A percentile compares a stretch with the other conserved stretches of the same genome.
These are phyloP conservation scores for Syngnathus scovelli DNA, from an alignment of 2,113 vertebrate species.

Conservation along the genomic window DNA sequence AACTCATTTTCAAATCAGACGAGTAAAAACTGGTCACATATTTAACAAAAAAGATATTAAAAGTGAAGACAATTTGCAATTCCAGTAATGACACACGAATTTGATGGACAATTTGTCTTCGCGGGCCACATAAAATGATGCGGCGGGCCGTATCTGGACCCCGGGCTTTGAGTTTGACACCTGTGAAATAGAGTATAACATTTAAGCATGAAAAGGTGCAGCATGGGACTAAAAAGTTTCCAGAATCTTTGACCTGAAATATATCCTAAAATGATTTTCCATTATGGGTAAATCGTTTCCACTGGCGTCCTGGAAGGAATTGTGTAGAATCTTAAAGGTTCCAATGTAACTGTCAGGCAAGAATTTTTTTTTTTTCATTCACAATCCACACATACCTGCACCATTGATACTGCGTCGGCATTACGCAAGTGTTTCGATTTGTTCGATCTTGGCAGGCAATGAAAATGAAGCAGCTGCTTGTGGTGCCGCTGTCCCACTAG, in stretches of 20 bases:
- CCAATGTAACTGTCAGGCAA: background rate
- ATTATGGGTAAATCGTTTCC: background rate
- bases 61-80: too few relatives aligned
- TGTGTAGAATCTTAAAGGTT: background rate
- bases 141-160: too few relatives aligned
- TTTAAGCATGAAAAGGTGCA: slow-evolving; percentile 4
- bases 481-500: slow-evolving; percentile 33
- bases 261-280: background rate
- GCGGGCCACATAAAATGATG: too few relatives aligned
- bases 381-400: background rate
- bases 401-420: slow-evolving; percentile 10
- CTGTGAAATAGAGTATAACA: background rate
- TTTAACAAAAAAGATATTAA: too few relatives aligned
- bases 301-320: background rate
- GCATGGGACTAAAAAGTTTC: background rate
- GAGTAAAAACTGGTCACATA: too few relatives aligned
- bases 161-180: too few relatives aligned
- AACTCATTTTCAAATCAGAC: too few relatives aligned
- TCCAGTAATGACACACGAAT: too few relatives aligned
- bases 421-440: slow-evolving; percentile 32
- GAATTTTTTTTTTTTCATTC: too few relatives aligned
- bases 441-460: slow-evolving; percentile 34
- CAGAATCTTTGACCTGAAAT: background rate
- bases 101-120: too few relatives aligned
- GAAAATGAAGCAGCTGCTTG: slow-evolving; percentile 40